Conservation (phyloP, 2,113 vertebrate species). For the Formicarius rufipectus region DNA sequence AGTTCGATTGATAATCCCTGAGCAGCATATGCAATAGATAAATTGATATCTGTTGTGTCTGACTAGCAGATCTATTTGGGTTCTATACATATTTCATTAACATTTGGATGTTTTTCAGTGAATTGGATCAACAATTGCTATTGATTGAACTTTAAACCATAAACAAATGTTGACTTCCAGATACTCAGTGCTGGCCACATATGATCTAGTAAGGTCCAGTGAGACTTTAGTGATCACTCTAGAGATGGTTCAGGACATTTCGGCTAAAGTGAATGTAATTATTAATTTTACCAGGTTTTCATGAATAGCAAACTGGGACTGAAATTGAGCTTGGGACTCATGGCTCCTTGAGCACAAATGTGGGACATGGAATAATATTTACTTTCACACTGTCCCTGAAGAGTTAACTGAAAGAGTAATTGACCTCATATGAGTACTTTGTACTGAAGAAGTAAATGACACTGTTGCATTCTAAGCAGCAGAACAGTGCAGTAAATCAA, state of each 20-base stretch:
- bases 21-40: not conserved
- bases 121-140: not conserved
- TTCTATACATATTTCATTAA: not conserved
- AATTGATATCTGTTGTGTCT: not conserved
- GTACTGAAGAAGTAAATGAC: not conserved
- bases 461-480: not conserved
- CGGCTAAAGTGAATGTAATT: not conserved
- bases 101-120: not conserved
- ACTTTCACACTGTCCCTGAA: not conserved
- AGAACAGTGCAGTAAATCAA: not conserved
- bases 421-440: not conserved
- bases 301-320: not conserved
- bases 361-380: not conserved
- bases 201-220: not conserved
- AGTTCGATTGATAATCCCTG: not conserved
- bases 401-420: not conserved
- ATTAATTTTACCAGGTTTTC: not conserved
- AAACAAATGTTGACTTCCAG: not conserved
- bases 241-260: not conserved
- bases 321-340: not conserved
- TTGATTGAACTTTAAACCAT: not conserved
- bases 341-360: not conserved
- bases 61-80: not conserved
- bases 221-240: not conserved
- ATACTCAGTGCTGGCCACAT: not conserved